Conservation (phyloP, 2,797 vertebrate species). For the Propithecus perrieri region DNA sequence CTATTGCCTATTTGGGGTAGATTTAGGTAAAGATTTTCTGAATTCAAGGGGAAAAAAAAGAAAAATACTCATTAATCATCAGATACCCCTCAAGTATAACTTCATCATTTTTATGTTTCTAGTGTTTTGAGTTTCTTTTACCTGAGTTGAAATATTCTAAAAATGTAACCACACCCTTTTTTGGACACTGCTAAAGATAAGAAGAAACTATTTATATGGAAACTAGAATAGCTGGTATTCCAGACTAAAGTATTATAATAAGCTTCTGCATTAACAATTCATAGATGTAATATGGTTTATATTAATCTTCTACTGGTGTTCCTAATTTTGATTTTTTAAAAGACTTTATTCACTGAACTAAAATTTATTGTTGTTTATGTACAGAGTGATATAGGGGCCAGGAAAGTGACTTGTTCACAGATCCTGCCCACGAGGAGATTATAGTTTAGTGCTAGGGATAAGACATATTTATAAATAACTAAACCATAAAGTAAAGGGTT, state of each 20-base stretch:
- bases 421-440: not conserved
- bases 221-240: constrained; percentile 47
- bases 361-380: constrained; percentile 13
- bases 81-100: not conserved
- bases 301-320: constrained; percentile 51
- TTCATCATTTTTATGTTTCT: constrained; percentile 41
- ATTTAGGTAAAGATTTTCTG: not conserved
- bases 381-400: not conserved
- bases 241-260: constrained; percentile 33
- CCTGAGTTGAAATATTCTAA: constrained; percentile 52
- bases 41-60: not conserved
- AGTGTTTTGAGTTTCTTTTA: constrained; percentile 48
- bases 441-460: not conserved
- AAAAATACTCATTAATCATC: not conserved
- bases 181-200: constrained; percentile 11
- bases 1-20: not conserved
- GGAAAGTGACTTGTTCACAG: not conserved
- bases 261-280: constrained; percentile 34
- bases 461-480: not conserved
- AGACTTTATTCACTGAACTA: not conserved
- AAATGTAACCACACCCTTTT: constrained; percentile 41
- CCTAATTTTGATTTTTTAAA: not conserved
- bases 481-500: not conserved
- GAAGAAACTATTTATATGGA: constrained; percentile 52
- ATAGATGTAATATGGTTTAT: not conserved